phyloP scores from a whole-genome alignment of 2,888 invertebrate genomes.

The Glyphotaelius pellucidus region DNA sequence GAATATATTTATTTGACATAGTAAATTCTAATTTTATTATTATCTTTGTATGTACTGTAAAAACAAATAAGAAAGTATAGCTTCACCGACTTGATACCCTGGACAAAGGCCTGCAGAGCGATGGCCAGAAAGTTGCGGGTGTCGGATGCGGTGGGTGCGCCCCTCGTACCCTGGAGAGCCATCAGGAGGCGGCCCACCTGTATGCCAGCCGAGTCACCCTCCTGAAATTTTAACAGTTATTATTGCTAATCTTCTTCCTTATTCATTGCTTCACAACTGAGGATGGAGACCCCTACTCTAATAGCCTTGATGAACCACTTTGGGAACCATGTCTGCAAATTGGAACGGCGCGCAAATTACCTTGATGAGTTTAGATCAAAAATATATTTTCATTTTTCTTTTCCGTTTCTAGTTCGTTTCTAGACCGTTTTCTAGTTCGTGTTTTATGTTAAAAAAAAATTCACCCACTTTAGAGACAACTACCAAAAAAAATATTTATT shows the following conservation, averaged over 20 bases:
- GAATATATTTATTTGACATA: neutral
- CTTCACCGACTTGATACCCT: conserved; percentile 67
- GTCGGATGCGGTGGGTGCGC: conserved; percentile 71
- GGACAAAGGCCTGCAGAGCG: conserved; percentile 73
- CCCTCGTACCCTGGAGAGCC: conserved; percentile 73
- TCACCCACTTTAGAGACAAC: too few relatives aligned
- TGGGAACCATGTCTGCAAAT: too few relatives aligned
- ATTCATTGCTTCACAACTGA: too few relatives aligned
- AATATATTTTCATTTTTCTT: too few relatives aligned
- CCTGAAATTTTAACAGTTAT: conserved; percentile 68
- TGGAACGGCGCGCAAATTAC: too few relatives aligned
- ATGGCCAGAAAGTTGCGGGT: conserved; percentile 75
- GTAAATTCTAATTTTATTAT: neutral
- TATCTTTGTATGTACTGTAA: neutral
- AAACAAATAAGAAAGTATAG: neutral
- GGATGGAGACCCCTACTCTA: too few relatives aligned
- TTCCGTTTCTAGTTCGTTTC: too few relatives aligned
- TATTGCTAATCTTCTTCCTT: neutral
- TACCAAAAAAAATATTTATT: too few relatives aligned
- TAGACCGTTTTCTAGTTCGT: too few relatives aligned
- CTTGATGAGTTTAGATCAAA: too few relatives aligned
- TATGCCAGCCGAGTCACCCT: conserved; percentile 74
- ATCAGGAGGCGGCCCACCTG: conserved; percentile 74
- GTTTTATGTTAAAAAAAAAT: too few relatives aligned
- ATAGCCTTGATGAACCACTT: too few relatives aligned